These are phyloP conservation scores for Syngnathus scovelli DNA, from an alignment of 2,113 vertebrate genomes.

Conservation along the genomic window DNA sequence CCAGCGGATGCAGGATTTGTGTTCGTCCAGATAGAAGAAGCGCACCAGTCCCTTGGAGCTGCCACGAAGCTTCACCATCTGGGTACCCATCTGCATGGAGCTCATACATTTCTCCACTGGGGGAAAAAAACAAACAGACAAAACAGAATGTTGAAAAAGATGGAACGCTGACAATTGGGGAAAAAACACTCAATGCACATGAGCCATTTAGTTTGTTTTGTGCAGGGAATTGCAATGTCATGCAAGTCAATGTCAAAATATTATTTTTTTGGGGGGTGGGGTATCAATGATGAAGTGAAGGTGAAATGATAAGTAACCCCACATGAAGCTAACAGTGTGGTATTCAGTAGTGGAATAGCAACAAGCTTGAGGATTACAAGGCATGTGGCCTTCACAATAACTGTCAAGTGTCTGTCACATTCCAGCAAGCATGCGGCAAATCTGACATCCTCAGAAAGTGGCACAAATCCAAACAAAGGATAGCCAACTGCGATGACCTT, in stretches of 20 bases:
- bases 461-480: background rate
- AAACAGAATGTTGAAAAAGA: background rate
- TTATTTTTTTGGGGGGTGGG: background rate
- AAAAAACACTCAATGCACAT: background rate
- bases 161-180: slow-evolving; percentile 14
- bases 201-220: slow-evolving; percentile 3
- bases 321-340: slow-evolving; percentile 13
- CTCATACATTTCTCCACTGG: slow-evolving; percentile 97
- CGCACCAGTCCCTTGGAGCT: slow-evolving; percentile 88
- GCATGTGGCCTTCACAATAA: background rate
- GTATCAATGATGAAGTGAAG: too few relatives aligned
- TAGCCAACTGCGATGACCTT: background rate
- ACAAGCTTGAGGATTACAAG: background rate
- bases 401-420: background rate
- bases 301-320: background rate
- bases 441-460: background rate
- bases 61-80: slow-evolving; percentile 95
- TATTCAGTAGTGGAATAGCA: background rate
- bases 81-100: slow-evolving; percentile 90
- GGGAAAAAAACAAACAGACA: slow-evolving; percentile 25
- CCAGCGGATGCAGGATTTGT: slow-evolving; percentile 95
- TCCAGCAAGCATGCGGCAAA: background rate
- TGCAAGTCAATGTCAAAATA: background rate
- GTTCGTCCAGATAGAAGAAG: slow-evolving; percentile 90
- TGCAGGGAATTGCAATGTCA: background rate